Base-by-base conservation (phyloP, 2,888 invertebrate species). In the Noctua janthina region DNA sequence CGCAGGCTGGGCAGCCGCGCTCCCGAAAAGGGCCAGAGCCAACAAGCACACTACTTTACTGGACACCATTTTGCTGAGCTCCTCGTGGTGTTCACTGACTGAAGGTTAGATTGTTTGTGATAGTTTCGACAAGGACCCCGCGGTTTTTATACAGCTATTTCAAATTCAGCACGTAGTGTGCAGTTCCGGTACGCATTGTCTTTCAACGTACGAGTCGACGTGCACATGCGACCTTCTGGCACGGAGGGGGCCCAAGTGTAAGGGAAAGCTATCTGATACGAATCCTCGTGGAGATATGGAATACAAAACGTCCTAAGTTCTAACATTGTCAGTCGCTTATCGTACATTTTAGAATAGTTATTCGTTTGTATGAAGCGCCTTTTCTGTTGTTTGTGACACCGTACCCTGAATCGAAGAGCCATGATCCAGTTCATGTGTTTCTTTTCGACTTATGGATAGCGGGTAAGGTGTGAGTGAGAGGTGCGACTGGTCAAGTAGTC, bases 1-100 rank as follows among this genome's bases (percentile, higher is more conserved):
- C 69, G 97, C 97, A 43, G 98, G 97, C 91, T 97, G 98, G 54
- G 97, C 97, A 83, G 96, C 96, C 81, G 97, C 97, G 88, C 97
- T 94, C 89, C 97, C 97, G 85, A 98, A 95, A 86, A 98, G 92
- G 89, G 97, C 97, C 83, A 97, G 93, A 82, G 97, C 96, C 87
- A 97, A 92, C 84, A 97, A 89, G 92, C 94, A 97, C 93, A 97
- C 92, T 91, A 97, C 94, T 96, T 96, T 96, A 92, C 93, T 93
- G 91, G 96, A 95, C 94, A 95, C 95, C 96, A 96, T 96, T 90
- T 94, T 95, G 91, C 83, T 91, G 84, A 79, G 84, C 90, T 92
- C 88, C 92, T 94, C 92, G 92, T 93, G 94, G 89, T 97, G 96
- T 94, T 94, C 89, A 96, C 96, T 92, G 94, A 90, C 92, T 94